Base-by-base conservation (phyloP, 2,888 invertebrate species). In the Exocentrus adspersus region DNA sequence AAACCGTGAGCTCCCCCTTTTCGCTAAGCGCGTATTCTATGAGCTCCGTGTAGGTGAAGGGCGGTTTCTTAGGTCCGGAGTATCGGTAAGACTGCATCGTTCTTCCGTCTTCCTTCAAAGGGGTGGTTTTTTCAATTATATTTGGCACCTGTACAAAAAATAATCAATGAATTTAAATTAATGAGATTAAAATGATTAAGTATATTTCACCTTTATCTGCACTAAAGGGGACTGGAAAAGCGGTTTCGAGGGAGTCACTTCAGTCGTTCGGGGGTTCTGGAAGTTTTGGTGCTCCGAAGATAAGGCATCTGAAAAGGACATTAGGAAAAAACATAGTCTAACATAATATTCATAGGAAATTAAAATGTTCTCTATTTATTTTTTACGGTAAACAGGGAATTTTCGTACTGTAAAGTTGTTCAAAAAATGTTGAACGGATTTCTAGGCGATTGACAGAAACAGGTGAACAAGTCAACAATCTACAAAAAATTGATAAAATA, bases 31-130 rank as follows among this genome's bases (percentile, higher is more conserved):
- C 95, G 77, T 92, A 89, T 82, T 95, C 94, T 73, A 95, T 95
- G 73, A 95, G 86, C 82, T 95, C 95, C 1, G 95, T 95, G 77
- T 95, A 95, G 0, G 95, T 95, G 78, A 92, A 94, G 0, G 94
- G 93, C 16, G 95, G 95, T 77, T 95, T 95, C 78, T 89, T 91
- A 53, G 87, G 87, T 65, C 87, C 88, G 43, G 78, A 81, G 72
- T 81, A 81, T 41, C 81, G 80, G 57, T 68, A 68, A 9, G 62
- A 71, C 45, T 69, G 66, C 2, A 60, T 53, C n/a, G 53, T 48
- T 48, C 53, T 62, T 14, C 59, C 67, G 20, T 43, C 62, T 30
- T 71, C 69, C 10, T 53, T 60, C 19, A 53, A 19, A 2, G 42
- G 54, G 17, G 37, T 16, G 32, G n/a, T 45, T 48, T 59, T 62